Evolutionary conservation across 2,797 vertebrate species (phyloP).

Genomic region (Astyanax mexicanus): DNA sequence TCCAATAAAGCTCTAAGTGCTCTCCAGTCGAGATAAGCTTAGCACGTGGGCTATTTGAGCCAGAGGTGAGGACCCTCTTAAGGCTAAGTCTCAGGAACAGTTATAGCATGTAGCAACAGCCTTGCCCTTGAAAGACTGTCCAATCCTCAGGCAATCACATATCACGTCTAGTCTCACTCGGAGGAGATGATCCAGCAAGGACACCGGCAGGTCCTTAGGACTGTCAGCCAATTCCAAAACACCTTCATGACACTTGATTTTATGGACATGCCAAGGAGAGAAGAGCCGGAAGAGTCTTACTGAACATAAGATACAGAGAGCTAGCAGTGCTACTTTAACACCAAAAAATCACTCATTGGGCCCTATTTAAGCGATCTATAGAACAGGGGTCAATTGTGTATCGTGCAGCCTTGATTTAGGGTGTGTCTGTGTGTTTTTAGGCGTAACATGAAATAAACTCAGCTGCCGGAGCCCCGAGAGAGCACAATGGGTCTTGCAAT

Average conservation of each 20-base stretch:
- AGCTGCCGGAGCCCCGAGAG: too few relatives aligned
- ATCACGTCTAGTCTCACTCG: not conserved
- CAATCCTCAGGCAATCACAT: conserved; percentile 6
- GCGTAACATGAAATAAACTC: too few relatives aligned
- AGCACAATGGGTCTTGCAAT: too few relatives aligned
- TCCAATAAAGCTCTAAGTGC: not conserved
- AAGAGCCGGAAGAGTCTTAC: too few relatives aligned
- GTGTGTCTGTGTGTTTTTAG: too few relatives aligned
- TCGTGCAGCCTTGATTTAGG: too few relatives aligned
- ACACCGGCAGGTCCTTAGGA: not conserved
- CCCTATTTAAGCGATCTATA: too few relatives aligned
- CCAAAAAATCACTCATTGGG: too few relatives aligned
- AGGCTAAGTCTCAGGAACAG: not conserved
- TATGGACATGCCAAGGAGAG: not conserved
- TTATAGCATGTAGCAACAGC: not conserved
- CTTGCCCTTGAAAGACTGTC: not conserved
- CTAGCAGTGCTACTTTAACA: too few relatives aligned
- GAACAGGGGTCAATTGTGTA: too few relatives aligned
- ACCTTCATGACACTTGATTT: conserved; percentile 9
- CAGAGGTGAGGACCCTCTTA: not conserved
- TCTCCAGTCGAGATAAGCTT: conserved; percentile 15
- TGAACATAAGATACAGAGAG: too few relatives aligned
- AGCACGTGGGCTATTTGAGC: conserved; percentile 10
- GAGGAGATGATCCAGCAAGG: conserved; percentile 4
- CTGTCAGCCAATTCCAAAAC: not conserved